Base-by-base conservation (phyloP, 2,113 vertebrate species). In the Ophthalmolycus amberensis region DNA sequence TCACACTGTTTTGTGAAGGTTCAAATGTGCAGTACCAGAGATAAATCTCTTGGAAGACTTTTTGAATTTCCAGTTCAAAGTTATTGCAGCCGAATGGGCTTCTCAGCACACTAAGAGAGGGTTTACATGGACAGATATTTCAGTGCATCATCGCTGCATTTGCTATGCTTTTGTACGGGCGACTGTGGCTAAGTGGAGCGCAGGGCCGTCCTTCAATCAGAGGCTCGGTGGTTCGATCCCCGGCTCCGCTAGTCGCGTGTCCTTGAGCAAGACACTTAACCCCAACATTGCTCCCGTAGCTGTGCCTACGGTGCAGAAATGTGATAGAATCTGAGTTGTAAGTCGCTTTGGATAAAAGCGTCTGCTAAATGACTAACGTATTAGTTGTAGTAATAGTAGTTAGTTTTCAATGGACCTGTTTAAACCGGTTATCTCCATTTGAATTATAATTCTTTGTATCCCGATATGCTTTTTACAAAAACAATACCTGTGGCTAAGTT, bases 1-100 rank as follows among this genome's bases (percentile, higher is more conserved):
- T 60, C 37, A 60, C 56, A 9, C 54, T 71, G 52, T 71, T 27
- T 12, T 22, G 25, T n/a, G 10, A 74, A 74, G 44, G 42, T 37
- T 71, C 5, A 38, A 40, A 71, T 52, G 38, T 63, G 22, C 5
- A 52, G n/a, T 1, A 75, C 42, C 16, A 63, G 4, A 34, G 48
- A 59, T 59, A 27, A 59, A 59, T 59, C 14, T 12, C 25, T 67
- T 29, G 40, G 40, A 16, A 46, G 44, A 20, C 63, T 37, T 52
- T n/a, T 54, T 20, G 34, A 25, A 42, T 58, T 58, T 38, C 37
- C 29, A 52, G 65, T 12, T 22, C 32, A 10, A 71, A 27, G 50
- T 71, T 71, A 4, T 27, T 25, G 32, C 27, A 11, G 22, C 10
- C n/a, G 25, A 59, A 59, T 29, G 56, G 25, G 11, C 32, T 50